Conservation (phyloP, 2,797 vertebrate genomes). For the Eleutherodactylus coqui region DNA sequence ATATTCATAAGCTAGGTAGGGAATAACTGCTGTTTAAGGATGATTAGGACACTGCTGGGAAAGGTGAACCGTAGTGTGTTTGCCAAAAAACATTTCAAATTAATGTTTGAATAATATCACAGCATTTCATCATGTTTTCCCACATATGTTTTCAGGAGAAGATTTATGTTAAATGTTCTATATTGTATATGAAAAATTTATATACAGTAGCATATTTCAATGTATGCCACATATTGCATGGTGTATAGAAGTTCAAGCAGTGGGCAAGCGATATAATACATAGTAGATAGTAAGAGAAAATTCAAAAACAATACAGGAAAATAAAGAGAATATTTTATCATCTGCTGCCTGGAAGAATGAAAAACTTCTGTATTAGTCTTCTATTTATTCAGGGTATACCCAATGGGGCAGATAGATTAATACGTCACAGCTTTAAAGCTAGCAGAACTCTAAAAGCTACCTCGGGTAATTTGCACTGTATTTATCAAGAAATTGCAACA, state of each 20-base stretch:
- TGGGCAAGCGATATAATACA: background rate
- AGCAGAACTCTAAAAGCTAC: no score
- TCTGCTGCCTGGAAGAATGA: background rate
- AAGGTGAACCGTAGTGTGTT: background rate
- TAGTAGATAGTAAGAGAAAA: background rate
- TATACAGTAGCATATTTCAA: background rate
- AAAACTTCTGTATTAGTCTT: background rate
- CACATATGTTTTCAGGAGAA: background rate
- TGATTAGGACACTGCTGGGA: slow-evolving; percentile 35
- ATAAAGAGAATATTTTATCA: background rate
- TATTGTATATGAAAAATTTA: slow-evolving; percentile 1
- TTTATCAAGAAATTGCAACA: no score
- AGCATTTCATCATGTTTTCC: slow-evolving; percentile 16
- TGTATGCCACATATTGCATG: background rate
- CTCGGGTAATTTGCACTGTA: no score
- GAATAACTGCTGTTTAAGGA: slow-evolving; percentile 28
- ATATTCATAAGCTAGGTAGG: slow-evolving; percentile 51
- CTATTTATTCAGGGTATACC: background rate
- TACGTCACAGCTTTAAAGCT: no score
- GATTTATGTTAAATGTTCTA: slow-evolving; percentile 17
- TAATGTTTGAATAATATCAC: slow-evolving; percentile 21
- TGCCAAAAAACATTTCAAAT: slow-evolving; percentile 32
- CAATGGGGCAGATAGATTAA: background rate
- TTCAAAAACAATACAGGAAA: background rate
- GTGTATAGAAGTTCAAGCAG: background rate